A percentile compares a stretch with the other conserved stretches of the same genome.
Evolutionary conservation across 2,113 vertebrate genomes (phyloP).

Genomic region (Pseudorasbora parva): DNA sequence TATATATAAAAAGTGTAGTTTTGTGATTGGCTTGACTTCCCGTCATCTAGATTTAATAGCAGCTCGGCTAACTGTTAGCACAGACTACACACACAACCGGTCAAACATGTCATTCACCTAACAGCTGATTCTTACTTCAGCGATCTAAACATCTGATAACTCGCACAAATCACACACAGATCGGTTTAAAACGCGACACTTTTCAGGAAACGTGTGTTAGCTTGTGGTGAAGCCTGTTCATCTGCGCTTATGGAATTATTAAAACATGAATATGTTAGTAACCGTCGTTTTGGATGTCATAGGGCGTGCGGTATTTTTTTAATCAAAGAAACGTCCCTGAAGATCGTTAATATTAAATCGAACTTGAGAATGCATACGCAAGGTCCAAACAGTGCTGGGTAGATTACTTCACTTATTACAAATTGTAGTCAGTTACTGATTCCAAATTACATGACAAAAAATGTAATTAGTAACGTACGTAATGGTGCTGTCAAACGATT

Average conservation of each 20-base stretch:
- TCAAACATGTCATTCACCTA: neutral
- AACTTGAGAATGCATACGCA: neutral
- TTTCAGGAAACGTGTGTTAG: neutral
- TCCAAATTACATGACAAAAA: too few relatives aligned
- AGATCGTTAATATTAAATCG: neutral
- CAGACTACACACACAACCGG: neutral
- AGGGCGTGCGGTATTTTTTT: neutral
- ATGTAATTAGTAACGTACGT: too few relatives aligned
- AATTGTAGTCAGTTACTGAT: too few relatives aligned
- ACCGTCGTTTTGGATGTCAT: neutral
- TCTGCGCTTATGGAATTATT: neutral
- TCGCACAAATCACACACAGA: neutral
- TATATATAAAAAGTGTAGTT: neutral
- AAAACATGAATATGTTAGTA: neutral
- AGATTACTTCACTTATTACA: too few relatives aligned
- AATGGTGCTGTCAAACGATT: too few relatives aligned
- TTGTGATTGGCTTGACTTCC: neutral
- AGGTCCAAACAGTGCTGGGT: too few relatives aligned
- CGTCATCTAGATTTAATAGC: neutral
- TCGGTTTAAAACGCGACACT: neutral
- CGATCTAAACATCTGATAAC: neutral
- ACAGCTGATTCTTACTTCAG: neutral
- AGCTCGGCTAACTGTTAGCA: conserved; percentile 23
- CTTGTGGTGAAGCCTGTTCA: neutral
- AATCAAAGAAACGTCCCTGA: neutral